These are phyloP conservation scores for Drosophila percnosoma DNA, from an alignment of 2,888 invertebrate species.

Conservation along the genomic window DNA sequence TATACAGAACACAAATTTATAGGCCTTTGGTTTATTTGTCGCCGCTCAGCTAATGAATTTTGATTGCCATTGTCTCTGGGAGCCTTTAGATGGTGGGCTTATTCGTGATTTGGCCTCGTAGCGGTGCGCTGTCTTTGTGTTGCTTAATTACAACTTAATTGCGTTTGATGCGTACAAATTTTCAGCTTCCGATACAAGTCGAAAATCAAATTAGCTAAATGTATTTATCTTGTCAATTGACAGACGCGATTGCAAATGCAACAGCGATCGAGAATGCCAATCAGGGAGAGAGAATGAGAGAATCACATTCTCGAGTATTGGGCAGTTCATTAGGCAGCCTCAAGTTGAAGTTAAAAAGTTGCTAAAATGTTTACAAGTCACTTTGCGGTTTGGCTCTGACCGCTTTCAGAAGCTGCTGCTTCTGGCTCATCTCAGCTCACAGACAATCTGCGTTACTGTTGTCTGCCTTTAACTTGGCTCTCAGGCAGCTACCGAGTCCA, in stretches of 20 bases:
- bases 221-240: conserved; percentile 83
- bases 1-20: conserved; percentile 42
- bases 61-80: conserved; percentile 69
- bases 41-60: conserved; percentile 76
- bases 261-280: conserved; percentile 60
- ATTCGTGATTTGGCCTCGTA: conserved; percentile 33
- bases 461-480: conserved; percentile 48
- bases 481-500: conserved; percentile 4
- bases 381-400: conserved; percentile 58
- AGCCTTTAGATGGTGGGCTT: conserved; percentile 19
- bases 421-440: conserved; percentile 18
- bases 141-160: conserved; percentile 79
- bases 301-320: conserved; percentile 33
- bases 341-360: conserved; percentile 75
- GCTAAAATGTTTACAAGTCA: conserved; percentile 81
- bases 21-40: conserved; percentile 76
- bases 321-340: conserved; percentile 76
- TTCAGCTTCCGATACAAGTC: conserved; percentile 62
- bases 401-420: conserved; percentile 27
- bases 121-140: conserved; percentile 58
- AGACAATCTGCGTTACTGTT: conserved; percentile 75
- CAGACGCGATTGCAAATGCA: conserved; percentile 67
- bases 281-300: conserved; percentile 60
- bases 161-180: conserved; percentile 77
- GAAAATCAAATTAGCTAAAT: conserved; percentile 78